Evolutionary conservation across 2,797 vertebrate genomes (phyloP).

Genomic region (Australoheros facetus): DNA sequence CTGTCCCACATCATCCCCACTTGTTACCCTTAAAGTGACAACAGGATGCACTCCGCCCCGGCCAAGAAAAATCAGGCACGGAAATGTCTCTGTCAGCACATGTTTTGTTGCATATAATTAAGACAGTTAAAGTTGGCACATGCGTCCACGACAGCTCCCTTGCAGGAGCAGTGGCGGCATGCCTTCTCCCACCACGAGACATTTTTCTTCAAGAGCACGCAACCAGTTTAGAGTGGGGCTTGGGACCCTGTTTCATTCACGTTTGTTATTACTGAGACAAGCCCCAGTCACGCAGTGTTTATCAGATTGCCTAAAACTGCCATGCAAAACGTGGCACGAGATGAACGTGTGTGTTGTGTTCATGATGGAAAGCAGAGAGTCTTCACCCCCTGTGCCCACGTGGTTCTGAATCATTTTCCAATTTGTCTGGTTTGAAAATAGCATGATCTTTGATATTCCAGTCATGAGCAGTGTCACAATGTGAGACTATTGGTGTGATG

Average conservation of each 20-base stretch:
- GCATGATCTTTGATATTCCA: slow-evolving; percentile 40
- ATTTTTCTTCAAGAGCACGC: slow-evolving; percentile 52
- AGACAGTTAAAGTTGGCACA: slow-evolving; percentile 29
- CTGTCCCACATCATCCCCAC: neutral
- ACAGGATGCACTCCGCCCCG: neutral
- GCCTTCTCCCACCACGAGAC: slow-evolving; percentile 30
- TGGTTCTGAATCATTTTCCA: slow-evolving; percentile 45
- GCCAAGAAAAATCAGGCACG: neutral
- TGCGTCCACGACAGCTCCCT: slow-evolving; percentile 51
- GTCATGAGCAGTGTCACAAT: neutral
- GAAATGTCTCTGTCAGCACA: neutral
- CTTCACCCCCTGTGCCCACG: neutral
- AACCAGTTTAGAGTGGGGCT: slow-evolving; percentile 27
- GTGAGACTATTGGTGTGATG: neutral
- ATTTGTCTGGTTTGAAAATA: slow-evolving; percentile 48
- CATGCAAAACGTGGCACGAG: slow-evolving; percentile 46
- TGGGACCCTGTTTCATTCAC: slow-evolving; percentile 56
- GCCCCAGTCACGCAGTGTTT: slow-evolving; percentile 74
- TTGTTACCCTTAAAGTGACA: neutral
- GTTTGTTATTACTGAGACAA: slow-evolving; percentile 71
- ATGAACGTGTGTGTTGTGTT: slow-evolving; percentile 23
- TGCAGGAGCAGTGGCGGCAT: slow-evolving; percentile 20
- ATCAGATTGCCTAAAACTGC: slow-evolving; percentile 66
- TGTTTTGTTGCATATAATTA: slow-evolving; percentile 40
- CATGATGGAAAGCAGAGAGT: slow-evolving; percentile 31